Percentiles rank a stretch among this genome's conserved stretches.
phyloP scores from a whole-genome alignment of 2,797 vertebrate species.

The Protosalanx chinensis region DNA sequence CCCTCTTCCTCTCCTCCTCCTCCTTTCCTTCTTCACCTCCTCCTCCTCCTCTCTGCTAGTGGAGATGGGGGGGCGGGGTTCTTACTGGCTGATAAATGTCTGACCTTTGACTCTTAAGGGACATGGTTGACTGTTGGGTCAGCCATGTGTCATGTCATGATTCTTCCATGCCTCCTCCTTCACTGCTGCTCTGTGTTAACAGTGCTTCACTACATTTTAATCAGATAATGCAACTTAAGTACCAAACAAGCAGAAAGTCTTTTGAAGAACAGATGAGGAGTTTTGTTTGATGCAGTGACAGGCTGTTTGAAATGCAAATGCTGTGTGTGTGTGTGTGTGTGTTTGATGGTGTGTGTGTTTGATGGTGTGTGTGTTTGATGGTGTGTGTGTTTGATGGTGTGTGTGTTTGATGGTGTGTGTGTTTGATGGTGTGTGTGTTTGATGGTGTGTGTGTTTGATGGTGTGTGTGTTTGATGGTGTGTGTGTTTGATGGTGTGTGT shows the following conservation, averaged over 20 bases:
- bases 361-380: conserved; percentile 18
- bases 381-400: conserved; percentile 13
- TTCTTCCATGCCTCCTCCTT: neutral
- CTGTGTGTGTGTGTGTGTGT: conserved; percentile 23
- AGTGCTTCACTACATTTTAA: neutral
- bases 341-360: conserved; percentile 27
- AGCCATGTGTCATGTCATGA: neutral
- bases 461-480: conserved; percentile 19
- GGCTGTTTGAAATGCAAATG: conserved; percentile 27
- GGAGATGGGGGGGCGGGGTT: neutral
- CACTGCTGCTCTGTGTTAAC: neutral
- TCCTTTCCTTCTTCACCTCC: too few relatives aligned
- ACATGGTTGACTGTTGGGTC: neutral
- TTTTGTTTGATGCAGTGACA: conserved; percentile 14
- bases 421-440: conserved; percentile 10
- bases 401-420: conserved; percentile 26
- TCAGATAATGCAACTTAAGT: neutral
- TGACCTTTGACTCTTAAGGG: neutral
- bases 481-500: conserved; percentile 21
- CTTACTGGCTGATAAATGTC: neutral
- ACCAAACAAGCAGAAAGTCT: neutral
- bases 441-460: conserved; percentile 27
- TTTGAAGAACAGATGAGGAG: neutral
- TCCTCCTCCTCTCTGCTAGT: neutral
- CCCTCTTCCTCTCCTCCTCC: neutral